phyloP scores from a whole-genome alignment of 2,888 invertebrate species.

The Drepanosiphum platanoidis region DNA sequence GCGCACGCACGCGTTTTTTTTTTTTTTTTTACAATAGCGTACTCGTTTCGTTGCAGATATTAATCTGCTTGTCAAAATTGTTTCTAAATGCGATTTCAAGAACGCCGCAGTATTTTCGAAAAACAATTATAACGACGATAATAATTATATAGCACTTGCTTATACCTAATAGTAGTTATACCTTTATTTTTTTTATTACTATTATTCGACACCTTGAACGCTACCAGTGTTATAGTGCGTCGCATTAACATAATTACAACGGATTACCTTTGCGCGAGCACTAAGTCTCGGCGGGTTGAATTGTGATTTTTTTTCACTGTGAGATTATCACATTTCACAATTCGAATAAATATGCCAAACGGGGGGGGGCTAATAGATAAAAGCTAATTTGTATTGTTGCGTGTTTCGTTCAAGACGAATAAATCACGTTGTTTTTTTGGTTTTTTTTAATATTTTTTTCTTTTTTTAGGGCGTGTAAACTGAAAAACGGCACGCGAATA shows the following conservation, averaged over 20 bases:
- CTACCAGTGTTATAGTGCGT: neutral
- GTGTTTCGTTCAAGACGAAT: neutral
- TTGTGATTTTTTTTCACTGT: neutral
- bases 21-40: too few species aligned
- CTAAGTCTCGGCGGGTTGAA: neutral
- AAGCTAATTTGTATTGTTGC: neutral
- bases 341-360: conserved; percentile 3
- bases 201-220: neutral
- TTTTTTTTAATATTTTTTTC: too few species aligned
- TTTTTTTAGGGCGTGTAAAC: conserved; percentile 14
- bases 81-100: too few species aligned
- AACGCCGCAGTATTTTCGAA: too few species aligned
- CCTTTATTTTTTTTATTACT: too few species aligned
- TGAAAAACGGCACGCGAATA: conserved; percentile 1
- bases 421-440: too few species aligned
- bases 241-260: neutral
- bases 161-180: neutral
- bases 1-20: too few species aligned
- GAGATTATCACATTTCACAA: neutral
- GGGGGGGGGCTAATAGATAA: too few species aligned
- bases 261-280: neutral
- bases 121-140: neutral
- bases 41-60: too few species aligned
- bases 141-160: neutral
- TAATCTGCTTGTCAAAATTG: too few species aligned